Percentiles rank a stretch among this genome's conserved stretches.
These are phyloP conservation scores for Nomada fucata DNA, from an alignment of 2,888 invertebrate genomes.

Conservation along the genomic window DNA sequence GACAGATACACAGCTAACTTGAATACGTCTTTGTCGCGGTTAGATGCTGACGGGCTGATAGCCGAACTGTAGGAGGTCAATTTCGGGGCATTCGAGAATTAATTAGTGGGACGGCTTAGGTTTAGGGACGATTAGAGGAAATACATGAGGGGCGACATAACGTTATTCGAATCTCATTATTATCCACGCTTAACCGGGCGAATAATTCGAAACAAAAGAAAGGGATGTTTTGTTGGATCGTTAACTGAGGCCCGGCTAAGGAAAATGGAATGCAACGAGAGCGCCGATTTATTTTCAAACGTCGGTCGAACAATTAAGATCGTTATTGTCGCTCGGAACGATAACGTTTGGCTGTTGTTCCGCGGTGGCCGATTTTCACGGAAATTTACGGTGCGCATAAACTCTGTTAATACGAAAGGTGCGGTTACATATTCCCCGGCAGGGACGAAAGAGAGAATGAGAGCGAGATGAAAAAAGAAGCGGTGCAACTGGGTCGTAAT, in stretches of 20 bases:
- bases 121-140: neutral
- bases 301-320: slow-evolving; percentile 22
- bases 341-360: slow-evolving; percentile 15
- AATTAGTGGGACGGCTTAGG: neutral
- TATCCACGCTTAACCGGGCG: neutral
- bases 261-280: neutral
- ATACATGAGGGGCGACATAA: no score
- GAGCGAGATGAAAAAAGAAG: neutral
- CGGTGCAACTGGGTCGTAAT: slow-evolving; percentile 25
- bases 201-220: neutral
- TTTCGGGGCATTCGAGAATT: neutral
- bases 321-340: slow-evolving; percentile 18
- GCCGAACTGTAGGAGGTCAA: neutral
- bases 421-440: neutral
- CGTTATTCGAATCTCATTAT: no score
- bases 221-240: slow-evolving; percentile 16
- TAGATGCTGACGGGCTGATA: neutral
- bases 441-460: neutral
- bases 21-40: slow-evolving; percentile 20
- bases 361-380: neutral
- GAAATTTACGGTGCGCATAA: neutral
- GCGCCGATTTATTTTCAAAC: slow-evolving; percentile 2
- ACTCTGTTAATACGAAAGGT: neutral
- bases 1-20: slow-evolving; percentile 33
- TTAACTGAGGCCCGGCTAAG: neutral